Conservation (phyloP, 2,888 invertebrate genomes). For the Parnassius smintheus region DNA sequence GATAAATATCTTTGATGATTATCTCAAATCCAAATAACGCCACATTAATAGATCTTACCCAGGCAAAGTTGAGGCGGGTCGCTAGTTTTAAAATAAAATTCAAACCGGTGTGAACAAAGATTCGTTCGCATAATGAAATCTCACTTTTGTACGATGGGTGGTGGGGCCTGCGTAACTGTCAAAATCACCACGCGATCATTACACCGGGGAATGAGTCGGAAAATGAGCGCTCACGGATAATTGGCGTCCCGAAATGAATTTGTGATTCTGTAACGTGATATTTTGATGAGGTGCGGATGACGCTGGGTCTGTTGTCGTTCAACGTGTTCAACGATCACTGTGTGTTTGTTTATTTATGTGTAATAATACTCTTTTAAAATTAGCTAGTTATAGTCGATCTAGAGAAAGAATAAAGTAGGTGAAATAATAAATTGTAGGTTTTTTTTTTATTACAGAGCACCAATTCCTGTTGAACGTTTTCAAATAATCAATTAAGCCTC, state of each 20-base stretch:
- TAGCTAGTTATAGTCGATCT: no score
- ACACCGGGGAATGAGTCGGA: constrained; percentile 76
- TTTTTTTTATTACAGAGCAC: no score
- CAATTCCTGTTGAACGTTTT: no score
- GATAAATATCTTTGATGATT: no score
- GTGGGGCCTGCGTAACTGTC: constrained; percentile 62
- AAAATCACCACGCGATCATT: constrained; percentile 79
- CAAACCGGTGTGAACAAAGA: constrained; percentile 6
- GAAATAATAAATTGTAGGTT: no score
- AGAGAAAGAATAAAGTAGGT: no score
- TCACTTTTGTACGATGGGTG: constrained; percentile 38
- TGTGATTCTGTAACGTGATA: constrained; percentile 75
- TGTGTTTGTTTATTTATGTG: not conserved
- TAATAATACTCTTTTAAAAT: no score
- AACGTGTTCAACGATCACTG: not conserved
- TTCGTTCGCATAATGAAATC: constrained; percentile 33
- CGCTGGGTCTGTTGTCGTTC: constrained; percentile 20
- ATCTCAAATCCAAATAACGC: no score
- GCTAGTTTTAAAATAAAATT: no score
- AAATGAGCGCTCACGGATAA: constrained; percentile 76
- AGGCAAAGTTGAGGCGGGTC: no score
- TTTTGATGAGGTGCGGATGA: constrained; percentile 74
- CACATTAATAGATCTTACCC: no score
- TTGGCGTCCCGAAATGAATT: constrained; percentile 73
- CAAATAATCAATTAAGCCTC: no score